Evolutionary conservation across 2,888 invertebrate genomes (phyloP).

Genomic region (Platynereis dumerilii): DNA sequence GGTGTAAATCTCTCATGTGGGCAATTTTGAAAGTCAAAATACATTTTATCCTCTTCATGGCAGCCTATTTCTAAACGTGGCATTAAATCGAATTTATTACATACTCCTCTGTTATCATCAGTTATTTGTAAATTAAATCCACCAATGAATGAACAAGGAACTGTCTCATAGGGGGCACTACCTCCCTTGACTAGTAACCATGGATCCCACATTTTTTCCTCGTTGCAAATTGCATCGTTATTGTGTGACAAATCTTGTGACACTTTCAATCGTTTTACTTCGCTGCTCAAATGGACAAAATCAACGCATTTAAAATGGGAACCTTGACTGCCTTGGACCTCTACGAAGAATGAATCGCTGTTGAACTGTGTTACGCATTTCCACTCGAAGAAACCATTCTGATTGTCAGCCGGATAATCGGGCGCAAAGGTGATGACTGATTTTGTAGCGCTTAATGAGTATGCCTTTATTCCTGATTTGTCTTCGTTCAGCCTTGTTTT

Average conservation of each 20-base stretch:
- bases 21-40: constrained; percentile 4
- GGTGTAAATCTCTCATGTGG: background rate
- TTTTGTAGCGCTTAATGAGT: too few species aligned
- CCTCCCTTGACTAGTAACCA: background rate
- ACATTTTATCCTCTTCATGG: background rate
- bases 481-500: too few species aligned
- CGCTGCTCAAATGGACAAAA: background rate
- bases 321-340: background rate
- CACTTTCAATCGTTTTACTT: background rate
- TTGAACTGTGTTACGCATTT: too few species aligned
- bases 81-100: background rate
- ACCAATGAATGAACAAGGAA: background rate
- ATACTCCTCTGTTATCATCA: background rate
- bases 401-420: too few species aligned
- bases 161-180: background rate
- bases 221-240: background rate
- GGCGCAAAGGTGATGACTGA: too few species aligned
- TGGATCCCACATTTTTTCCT: background rate
- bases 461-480: too few species aligned
- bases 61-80: background rate
- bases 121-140: background rate
- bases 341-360: too few species aligned
- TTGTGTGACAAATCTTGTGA: background rate
- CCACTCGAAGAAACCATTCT: too few species aligned
- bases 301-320: background rate